A percentile compares a stretch with the other conserved stretches of the same genome.
phyloP scores from a whole-genome alignment of 2,113 vertebrate species.

The Xiphorhynchus elegans region DNA sequence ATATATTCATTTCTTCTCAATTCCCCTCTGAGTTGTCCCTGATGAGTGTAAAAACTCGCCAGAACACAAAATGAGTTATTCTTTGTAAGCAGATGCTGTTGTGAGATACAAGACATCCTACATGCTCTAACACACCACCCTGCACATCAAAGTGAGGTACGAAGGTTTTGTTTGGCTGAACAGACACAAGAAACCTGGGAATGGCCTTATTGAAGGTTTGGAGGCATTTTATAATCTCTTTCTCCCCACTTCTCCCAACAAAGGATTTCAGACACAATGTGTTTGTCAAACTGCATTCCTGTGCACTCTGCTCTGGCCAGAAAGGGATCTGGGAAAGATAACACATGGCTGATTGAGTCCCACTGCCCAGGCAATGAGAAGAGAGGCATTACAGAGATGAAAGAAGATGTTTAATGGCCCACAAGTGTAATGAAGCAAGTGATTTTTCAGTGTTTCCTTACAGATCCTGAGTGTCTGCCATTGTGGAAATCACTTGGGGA shows the following conservation, averaged over 20 bases:
- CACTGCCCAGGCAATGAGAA: slow-evolving; percentile 11
- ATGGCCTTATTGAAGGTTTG: not conserved
- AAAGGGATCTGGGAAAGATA: slow-evolving; percentile 60
- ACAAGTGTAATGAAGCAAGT: slow-evolving; percentile 41
- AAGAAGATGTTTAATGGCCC: slow-evolving; percentile 41
- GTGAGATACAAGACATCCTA: not conserved
- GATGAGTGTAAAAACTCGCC: not conserved
- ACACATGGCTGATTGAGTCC: slow-evolving; percentile 47
- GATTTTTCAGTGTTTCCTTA: slow-evolving; percentile 25
- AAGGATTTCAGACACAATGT: slow-evolving; percentile 58
- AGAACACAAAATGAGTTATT: not conserved
- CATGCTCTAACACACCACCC: not conserved
- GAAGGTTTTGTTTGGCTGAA: not conserved
- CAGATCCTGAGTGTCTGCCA: not conserved
- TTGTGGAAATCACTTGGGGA: not conserved
- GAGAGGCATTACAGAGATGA: slow-evolving; percentile 50
- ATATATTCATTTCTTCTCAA: not conserved
- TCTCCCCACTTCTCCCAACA: slow-evolving; percentile 50
- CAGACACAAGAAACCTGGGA: slow-evolving; percentile 34
- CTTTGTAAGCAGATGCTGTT: not conserved
- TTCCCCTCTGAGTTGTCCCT: not conserved
- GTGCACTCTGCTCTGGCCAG: not conserved
- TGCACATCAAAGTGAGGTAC: not conserved
- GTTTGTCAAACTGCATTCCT: slow-evolving; percentile 61
- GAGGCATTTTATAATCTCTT: slow-evolving; percentile 59